Conservation (phyloP, 2,797 vertebrate genomes). For the Buphagus erythrorhynchus region DNA sequence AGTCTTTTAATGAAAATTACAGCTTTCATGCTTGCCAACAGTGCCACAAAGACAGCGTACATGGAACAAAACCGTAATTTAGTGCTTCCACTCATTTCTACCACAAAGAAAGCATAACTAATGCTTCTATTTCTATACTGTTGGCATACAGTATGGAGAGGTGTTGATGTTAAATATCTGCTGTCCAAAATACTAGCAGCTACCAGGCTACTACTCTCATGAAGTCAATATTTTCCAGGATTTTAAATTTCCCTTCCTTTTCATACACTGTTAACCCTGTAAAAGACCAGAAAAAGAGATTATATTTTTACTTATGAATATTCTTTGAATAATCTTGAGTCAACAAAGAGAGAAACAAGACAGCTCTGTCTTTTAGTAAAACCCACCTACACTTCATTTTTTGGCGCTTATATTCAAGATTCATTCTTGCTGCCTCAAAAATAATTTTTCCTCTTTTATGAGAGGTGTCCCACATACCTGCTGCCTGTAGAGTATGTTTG, state of each 20-base stretch:
- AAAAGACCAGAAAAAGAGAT: background rate
- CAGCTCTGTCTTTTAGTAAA: background rate
- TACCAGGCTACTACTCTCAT: background rate
- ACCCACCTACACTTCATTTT: background rate
- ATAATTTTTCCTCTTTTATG: background rate
- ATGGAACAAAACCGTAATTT: conserved; percentile 47
- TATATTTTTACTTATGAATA: background rate
- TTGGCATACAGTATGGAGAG: background rate
- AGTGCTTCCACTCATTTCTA: background rate
- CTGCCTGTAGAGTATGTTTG: background rate
- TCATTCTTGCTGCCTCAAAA: background rate
- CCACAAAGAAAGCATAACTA: background rate
- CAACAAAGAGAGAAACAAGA: background rate
- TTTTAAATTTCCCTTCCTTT: background rate
- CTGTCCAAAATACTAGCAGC: background rate
- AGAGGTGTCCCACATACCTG: rapidly evolving
- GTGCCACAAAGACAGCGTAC: background rate
- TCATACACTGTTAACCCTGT: background rate
- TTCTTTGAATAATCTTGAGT: background rate
- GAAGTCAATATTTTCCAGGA: background rate
- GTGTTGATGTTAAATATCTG: background rate
- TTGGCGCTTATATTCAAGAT: background rate
- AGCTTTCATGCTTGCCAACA: conserved; percentile 56
- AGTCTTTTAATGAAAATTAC: conserved; percentile 74
- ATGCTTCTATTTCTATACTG: background rate